Base-by-base conservation (phyloP, 2,113 vertebrate species). In the Butorides virescens region DNA sequence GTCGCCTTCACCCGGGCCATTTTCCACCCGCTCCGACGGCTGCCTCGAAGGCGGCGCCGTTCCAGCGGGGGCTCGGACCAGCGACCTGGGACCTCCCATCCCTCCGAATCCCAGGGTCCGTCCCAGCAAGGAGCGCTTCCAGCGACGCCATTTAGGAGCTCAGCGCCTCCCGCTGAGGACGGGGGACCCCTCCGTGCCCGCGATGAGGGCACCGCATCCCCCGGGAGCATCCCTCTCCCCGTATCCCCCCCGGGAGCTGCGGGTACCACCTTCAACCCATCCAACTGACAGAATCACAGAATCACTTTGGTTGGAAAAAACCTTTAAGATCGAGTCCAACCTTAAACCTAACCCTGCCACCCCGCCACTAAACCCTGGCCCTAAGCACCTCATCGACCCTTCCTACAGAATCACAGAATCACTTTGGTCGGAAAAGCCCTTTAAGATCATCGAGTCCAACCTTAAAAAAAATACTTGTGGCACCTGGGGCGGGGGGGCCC, bases 11-110 rank as follows among this genome's bases (percentile, higher is more conserved):
- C 8, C 18, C 2, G 2, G 23, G 2, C 36, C 25, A 7, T 32
- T 10, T 39, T 29, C 56, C 55, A 13, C 1, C 1, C 22, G 36
- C 52, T 50, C 1, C 1, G 50, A 9, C 1, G 2, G 37, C 23
- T 8, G 59, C 34, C 15, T 7, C 10, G 56, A 72, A 75, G 34
- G 27, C 0, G 0, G 6, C 5, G 9, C 16, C 12, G 3, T 16
- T 39, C 44, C 49, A 71, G 65, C 46, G 23, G 39, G 30, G 12
- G 32, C 52, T 49, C 3, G 21, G 49, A 37, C 30, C 61, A 13
- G 62, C 4, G 29, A 58, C 42, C n/a, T 20, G 44, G 55, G 27
- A 44, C 15, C 6, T n/a, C 50, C 63, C 36, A 55, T 36, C 42
- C 46, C 2, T 2, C 20, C 4, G 7, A 72, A 36, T 34, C 21